A percentile compares a stretch with the other conserved stretches of the same genome.
These are phyloP conservation scores for Pycnomerus fuliginosus DNA, from an alignment of 2,888 invertebrate genomes.

Conservation along the genomic window DNA sequence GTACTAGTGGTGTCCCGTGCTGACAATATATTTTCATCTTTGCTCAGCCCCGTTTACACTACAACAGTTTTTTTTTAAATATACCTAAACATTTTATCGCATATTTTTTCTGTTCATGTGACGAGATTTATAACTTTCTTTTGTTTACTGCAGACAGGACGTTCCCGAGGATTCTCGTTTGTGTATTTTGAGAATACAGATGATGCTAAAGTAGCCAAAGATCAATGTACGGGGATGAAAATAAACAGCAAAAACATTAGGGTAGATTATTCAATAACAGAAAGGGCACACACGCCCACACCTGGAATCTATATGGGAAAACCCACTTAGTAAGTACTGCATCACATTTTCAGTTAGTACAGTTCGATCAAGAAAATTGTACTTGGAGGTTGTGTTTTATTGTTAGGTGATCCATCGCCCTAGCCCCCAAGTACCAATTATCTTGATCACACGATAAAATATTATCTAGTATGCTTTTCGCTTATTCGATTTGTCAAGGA, in stretches of 20 bases:
- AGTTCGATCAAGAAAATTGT: no score
- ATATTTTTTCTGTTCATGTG: no score
- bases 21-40: conserved; percentile 33
- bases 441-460: no score
- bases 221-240: conserved; percentile 91
- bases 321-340: conserved; percentile 74
- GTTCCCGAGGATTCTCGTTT: conserved; percentile 95
- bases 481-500: no score
- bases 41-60: conserved; percentile 42
- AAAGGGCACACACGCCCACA: conserved; percentile 94
- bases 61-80: conserved; percentile 25
- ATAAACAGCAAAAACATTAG: conserved; percentile 91
- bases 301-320: conserved; percentile 97
- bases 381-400: no score
- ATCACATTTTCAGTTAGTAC: no score
- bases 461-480: no score
- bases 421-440: no score
- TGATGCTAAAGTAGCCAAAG: conserved; percentile 92
- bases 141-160: conserved; percentile 66
- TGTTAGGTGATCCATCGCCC: no score
- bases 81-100: not conserved
- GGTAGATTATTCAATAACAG: conserved; percentile 94
- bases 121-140: no score
- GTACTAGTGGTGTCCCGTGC: conserved; percentile 39
- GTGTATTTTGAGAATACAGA: conserved; percentile 87